These are phyloP conservation scores for Thalassoma bifasciatum DNA, from an alignment of 2,113 vertebrate genomes.

Conservation along the genomic window DNA sequence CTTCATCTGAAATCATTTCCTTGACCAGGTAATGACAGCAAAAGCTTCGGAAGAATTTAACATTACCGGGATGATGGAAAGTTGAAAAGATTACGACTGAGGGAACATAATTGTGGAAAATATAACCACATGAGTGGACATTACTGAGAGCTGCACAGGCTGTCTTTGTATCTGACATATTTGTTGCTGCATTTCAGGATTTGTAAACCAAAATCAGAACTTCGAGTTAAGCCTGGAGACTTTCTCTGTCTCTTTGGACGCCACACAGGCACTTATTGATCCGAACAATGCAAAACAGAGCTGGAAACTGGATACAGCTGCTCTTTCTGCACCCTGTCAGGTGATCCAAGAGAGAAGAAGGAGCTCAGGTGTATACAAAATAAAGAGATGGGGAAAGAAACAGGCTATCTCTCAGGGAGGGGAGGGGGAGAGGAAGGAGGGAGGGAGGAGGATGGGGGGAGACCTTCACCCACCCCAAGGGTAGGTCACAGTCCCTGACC, in stretches of 20 bases:
- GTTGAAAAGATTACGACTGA: not conserved
- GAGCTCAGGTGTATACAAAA: slow-evolving; percentile 85
- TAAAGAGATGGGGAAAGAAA: slow-evolving; percentile 72
- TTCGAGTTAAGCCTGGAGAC: slow-evolving; percentile 22
- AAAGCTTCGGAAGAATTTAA: slow-evolving; percentile 1
- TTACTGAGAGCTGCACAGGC: slow-evolving; percentile 2
- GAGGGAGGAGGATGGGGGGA: slow-evolving; percentile 11
- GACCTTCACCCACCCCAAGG: slow-evolving; percentile 73
- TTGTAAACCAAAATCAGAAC: slow-evolving; percentile 11
- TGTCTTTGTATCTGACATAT: not conserved
- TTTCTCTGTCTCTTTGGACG: too few relatives aligned
- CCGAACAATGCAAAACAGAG: slow-evolving; percentile 44
- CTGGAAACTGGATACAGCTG: slow-evolving; percentile 57
- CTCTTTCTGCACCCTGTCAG: slow-evolving; percentile 74
- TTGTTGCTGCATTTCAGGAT: not conserved
- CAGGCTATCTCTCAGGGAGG: slow-evolving; percentile 51
- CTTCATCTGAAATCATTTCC: slow-evolving; percentile 25
- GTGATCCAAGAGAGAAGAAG: slow-evolving; percentile 63
- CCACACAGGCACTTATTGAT: slow-evolving; percentile 59
- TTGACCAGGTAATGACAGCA: slow-evolving; percentile 16
- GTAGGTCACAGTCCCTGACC: slow-evolving; percentile 78
- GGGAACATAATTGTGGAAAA: slow-evolving; percentile 14
- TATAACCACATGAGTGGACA: not conserved
- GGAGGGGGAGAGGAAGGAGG: not conserved
- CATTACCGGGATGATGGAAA: not conserved